Conservation (phyloP, 2,113 vertebrate species). For the Probosciger aterrimus region DNA sequence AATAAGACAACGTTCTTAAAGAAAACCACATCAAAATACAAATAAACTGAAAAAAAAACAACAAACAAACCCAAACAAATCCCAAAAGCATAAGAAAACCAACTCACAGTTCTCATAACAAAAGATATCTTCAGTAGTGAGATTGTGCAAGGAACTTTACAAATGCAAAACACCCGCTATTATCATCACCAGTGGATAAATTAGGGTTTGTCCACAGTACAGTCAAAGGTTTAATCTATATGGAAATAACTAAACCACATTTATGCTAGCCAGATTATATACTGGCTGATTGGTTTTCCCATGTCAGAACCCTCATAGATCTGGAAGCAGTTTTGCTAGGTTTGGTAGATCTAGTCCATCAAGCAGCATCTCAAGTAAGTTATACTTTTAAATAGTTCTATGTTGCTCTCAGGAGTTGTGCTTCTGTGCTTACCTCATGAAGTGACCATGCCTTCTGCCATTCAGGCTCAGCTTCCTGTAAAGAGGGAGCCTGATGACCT, state of each 20-base stretch:
- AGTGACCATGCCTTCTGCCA: not conserved
- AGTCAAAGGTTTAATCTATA: not conserved
- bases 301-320: not conserved
- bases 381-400: not conserved
- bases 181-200: not conserved
- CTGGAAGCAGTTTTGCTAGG: not conserved
- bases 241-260: not conserved
- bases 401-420: not conserved
- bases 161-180: not conserved
- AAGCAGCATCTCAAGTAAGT: not conserved
- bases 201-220: not conserved
- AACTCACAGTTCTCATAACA: not conserved
- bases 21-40: not conserved
- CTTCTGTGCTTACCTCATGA: not conserved
- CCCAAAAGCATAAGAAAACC: not conserved
- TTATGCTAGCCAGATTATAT: not conserved
- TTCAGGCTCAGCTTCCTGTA: not conserved
- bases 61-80: not conserved
- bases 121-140: not conserved
- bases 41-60: not conserved
- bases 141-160: not conserved
- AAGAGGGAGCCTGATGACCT: not conserved
- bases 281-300: not conserved
- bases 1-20: not conserved
- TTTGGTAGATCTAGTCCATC: not conserved